These are phyloP conservation scores for Amphilophus citrinellus DNA, from an alignment of 2,113 vertebrate genomes.

Conservation along the genomic window DNA sequence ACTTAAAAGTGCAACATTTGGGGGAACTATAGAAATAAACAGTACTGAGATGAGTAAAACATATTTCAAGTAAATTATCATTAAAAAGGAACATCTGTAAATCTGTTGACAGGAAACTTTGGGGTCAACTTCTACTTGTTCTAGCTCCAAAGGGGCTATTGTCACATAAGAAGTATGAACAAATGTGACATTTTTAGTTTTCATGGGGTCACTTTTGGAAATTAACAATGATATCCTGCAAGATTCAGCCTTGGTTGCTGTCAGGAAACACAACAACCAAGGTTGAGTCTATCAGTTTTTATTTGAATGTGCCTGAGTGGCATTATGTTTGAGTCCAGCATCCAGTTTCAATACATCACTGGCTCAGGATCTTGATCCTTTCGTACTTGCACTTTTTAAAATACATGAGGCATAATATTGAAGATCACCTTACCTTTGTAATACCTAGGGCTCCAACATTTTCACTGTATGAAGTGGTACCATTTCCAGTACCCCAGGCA, in stretches of 20 bases:
- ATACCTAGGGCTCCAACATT: constrained; percentile 94
- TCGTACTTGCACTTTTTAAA: background rate
- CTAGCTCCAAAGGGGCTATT: no score
- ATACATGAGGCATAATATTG: background rate
- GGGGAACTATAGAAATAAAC: background rate
- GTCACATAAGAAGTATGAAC: no score
- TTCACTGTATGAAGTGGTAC: constrained; percentile 96
- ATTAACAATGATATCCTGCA: no score
- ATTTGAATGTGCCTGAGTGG: no score
- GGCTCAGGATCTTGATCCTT: background rate
- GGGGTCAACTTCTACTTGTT: background rate
- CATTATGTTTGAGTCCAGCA: background rate
- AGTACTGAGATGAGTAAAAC: background rate
- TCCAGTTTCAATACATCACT: background rate
- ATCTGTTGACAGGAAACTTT: background rate
- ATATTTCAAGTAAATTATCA: background rate
- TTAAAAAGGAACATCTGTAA: background rate
- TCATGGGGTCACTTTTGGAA: no score
- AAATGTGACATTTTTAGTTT: no score
- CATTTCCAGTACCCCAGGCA: constrained; percentile 94
- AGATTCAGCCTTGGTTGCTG: no score
- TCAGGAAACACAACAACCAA: no score
- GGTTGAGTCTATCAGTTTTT: no score
- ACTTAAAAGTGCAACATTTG: fast-evolving
- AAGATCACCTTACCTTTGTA: constrained; percentile 86